Base-by-base conservation (phyloP, 2,888 invertebrate species). In the Ametastegia equiseti region DNA sequence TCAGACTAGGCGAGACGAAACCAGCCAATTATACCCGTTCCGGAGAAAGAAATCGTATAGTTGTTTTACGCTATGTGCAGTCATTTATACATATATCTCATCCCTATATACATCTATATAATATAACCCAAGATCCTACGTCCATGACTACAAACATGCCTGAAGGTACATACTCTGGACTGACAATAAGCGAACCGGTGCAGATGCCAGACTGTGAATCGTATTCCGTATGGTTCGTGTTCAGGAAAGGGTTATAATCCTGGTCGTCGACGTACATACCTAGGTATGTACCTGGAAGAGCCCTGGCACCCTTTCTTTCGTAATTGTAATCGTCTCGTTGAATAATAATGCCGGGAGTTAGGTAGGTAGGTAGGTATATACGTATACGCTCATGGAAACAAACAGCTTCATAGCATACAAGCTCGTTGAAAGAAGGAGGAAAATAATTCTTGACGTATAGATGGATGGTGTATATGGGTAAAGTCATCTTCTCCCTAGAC, bases 21-120 rank as follows among this genome's bases (percentile, higher is more conserved):
- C 86, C 88, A 87, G 88, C 88, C 90, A 90, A 90, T 91, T 90
- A 91, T 87, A 83, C 84, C 81, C 82, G 80, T 83, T 78, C 78
- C 42, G 60, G 27, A 54, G 78, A 80, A 80, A 73, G 42, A 80
- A 80, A 73, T 80, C 80, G 39, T 71, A 71, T 73, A 73, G 69
- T 67, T 80, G 65, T 54, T 65, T 63, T 79, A 79, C 79, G 79
- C 60, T 79, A 71, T 45, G 71, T 71, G 71, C 71, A 45, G 71
- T 42, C 71, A 30, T 42, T 71, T 45, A 71, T 42, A 45, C 45
- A 42, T 36, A 39, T 3, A 45, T n/a, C n/a, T n/a, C 71, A 45
- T 9, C 19, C 23, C 23, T 27, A 45, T 60, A 2, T 50, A 30
- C 13, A 60, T 60, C 23, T 27, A 60, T 60, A 30, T 30, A 60